A percentile compares a stretch with the other conserved stretches of the same genome.
These are phyloP conservation scores for Strix uralensis DNA, from an alignment of 2,113 vertebrate species.

Conservation along the genomic window DNA sequence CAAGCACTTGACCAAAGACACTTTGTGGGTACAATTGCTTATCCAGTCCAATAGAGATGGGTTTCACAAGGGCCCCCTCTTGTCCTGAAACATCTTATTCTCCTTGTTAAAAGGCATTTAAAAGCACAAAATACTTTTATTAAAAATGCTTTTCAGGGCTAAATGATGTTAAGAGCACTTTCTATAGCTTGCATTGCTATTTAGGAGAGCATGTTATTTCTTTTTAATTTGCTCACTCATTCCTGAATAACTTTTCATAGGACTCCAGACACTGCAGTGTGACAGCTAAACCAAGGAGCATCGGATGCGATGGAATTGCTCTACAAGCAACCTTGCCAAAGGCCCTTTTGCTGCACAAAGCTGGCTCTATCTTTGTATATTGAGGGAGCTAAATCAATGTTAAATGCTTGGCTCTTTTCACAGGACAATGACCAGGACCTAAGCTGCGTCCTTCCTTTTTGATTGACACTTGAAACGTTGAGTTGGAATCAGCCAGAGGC, in stretches of 20 bases:
- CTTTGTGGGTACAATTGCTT: neutral
- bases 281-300: constrained; percentile 89
- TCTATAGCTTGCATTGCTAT: constrained; percentile 73
- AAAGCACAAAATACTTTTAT: constrained; percentile 63
- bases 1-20: neutral
- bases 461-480: constrained; percentile 99
- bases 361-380: constrained; percentile 92
- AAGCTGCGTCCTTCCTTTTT: constrained; percentile 90
- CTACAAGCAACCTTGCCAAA: constrained; percentile 98
- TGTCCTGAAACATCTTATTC: constrained; percentile 19
- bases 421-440: constrained; percentile 97
- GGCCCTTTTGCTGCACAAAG: constrained; percentile 89
- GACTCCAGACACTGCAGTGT: constrained; percentile 86
- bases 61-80: constrained; percentile 11
- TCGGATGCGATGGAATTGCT: constrained; percentile 84
- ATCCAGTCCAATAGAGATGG: neutral
- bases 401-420: constrained; percentile 95
- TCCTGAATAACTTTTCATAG: constrained; percentile 85
- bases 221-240: constrained; percentile 86
- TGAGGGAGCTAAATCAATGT: constrained; percentile 95
- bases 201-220: constrained; percentile 78
- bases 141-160: constrained; percentile 77
- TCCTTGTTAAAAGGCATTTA: constrained; percentile 63
- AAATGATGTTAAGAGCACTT: constrained; percentile 76
- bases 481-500: constrained; percentile 95